A percentile compares a stretch with the other conserved stretches of the same genome.
phyloP scores from a whole-genome alignment of 2,888 invertebrate species.

The Ichneumon xanthorius region DNA sequence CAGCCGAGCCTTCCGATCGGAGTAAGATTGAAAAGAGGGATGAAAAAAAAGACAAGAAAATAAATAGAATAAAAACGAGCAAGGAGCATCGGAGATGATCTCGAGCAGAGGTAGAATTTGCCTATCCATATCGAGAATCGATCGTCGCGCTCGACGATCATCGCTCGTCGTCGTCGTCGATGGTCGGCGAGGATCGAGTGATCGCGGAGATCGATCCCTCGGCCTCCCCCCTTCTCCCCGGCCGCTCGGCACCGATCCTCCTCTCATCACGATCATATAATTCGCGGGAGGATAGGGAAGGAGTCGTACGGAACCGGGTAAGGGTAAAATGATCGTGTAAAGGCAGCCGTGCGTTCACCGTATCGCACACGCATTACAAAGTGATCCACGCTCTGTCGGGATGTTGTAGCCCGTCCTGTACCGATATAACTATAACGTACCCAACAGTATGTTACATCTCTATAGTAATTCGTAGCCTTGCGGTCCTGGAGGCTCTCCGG shows the following conservation, averaged over 20 bases:
- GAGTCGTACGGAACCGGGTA: not conserved
- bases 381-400: slow-evolving; percentile 62
- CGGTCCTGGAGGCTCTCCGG: slow-evolving; percentile 54
- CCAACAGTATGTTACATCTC: slow-evolving; percentile 52
- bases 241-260: slow-evolving; percentile 39
- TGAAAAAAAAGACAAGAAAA: not conserved
- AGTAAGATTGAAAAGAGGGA: not conserved
- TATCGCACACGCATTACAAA: slow-evolving; percentile 77
- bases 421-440: slow-evolving; percentile 30
- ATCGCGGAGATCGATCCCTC: slow-evolving; percentile 59
- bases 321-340: slow-evolving; percentile 66
- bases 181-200: slow-evolving; percentile 37
- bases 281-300: slow-evolving; percentile 37
- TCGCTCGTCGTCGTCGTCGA: slow-evolving; percentile 7
- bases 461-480: slow-evolving; percentile 57
- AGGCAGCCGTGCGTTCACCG: slow-evolving; percentile 64
- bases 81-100: not conserved
- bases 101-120: slow-evolving; percentile 46
- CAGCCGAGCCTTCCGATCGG: not conserved
- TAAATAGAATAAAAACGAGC: not conserved
- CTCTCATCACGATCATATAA: slow-evolving; percentile 67
- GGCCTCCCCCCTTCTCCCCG: slow-evolving; percentile 15
- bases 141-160: slow-evolving; percentile 46
- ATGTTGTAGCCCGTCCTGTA: slow-evolving; percentile 13
- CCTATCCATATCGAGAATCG: slow-evolving; percentile 53